phyloP scores from a whole-genome alignment of 2,797 vertebrate genomes.

The Uromys caudimaculatus region DNA sequence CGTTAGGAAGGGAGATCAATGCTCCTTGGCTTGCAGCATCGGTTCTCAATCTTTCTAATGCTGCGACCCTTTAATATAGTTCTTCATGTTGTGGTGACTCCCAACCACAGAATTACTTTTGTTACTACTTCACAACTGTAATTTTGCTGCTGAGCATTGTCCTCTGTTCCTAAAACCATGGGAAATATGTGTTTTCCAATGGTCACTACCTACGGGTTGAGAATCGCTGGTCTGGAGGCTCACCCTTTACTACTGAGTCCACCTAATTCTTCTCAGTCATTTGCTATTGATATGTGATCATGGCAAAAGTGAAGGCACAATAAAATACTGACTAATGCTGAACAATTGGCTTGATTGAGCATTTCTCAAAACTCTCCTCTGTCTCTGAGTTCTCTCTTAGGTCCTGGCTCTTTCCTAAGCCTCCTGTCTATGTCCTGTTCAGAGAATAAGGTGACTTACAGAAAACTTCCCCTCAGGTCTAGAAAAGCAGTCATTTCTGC shows the following conservation, averaged over 20 bases:
- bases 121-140: background rate
- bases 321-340: background rate
- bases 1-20: background rate
- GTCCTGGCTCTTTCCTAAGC: constrained; percentile 21
- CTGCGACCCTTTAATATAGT: background rate
- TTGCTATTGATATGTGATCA: constrained; percentile 61
- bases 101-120: background rate
- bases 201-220: too few species aligned
- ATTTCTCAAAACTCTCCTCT: background rate
- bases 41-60: background rate
- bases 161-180: background rate
- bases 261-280: background rate
- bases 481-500: background rate
- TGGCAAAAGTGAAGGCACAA: constrained; percentile 33
- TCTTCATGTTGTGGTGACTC: background rate
- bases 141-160: background rate
- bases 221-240: background rate
- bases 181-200: background rate
- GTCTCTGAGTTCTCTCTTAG: background rate
- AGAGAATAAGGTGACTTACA: constrained; percentile 21
- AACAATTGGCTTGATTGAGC: constrained; percentile 15
- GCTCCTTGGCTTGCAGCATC: background rate
- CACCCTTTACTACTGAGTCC: background rate
- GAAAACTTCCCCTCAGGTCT: background rate
- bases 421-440: background rate